Base-by-base conservation (phyloP, 2,888 invertebrate species). In the Anthophora plumipes region DNA sequence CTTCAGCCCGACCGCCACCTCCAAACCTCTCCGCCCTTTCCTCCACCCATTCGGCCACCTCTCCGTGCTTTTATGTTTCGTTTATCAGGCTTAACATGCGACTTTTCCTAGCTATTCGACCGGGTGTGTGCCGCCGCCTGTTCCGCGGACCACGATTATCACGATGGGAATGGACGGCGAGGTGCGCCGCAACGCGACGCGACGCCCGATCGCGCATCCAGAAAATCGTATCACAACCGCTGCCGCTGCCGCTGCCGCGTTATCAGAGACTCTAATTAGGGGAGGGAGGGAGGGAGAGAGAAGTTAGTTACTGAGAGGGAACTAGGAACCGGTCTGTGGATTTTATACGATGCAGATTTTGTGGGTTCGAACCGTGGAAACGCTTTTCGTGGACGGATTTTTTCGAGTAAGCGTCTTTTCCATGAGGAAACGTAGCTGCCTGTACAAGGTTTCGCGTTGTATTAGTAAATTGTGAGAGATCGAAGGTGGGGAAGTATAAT, bases 1-100 rank as follows among this genome's bases (percentile, higher is more conserved):
- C 55, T 71, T 60, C 75, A 25, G 66, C 80, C n/a, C n/a, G n/a
- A n/a, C n/a, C 71, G 41, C 77, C 46, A 71, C 75, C 57, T 46
- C 64, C 67, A 67, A 69, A 57, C 75, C 68, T 60, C 72, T 14
- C 54, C 61, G 43, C 67, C 25, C 41, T 70, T 70, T 63, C 55
- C 71, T n/a, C 61, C 67, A 59, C 63, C 46, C 52, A 68, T 67
- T 68, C 71, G 73, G 78, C 85, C 79, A 74, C 81, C 85, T 80
- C 85, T 80, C 75, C 75, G 82, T 85, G 89, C 91, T 90, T 90
- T 90, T 91, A 86, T 91, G 90, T 91, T 91, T 90, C 91, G 90
- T 91, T 91, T 91, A 91, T 91, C 91, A 89, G 91, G 87, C 90
- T 90, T 87, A 91, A 91, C 91, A 91, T 91, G 91, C 91, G 91